phyloP scores from a whole-genome alignment of 2,113 vertebrate species.

The Apteryx mantelli region DNA sequence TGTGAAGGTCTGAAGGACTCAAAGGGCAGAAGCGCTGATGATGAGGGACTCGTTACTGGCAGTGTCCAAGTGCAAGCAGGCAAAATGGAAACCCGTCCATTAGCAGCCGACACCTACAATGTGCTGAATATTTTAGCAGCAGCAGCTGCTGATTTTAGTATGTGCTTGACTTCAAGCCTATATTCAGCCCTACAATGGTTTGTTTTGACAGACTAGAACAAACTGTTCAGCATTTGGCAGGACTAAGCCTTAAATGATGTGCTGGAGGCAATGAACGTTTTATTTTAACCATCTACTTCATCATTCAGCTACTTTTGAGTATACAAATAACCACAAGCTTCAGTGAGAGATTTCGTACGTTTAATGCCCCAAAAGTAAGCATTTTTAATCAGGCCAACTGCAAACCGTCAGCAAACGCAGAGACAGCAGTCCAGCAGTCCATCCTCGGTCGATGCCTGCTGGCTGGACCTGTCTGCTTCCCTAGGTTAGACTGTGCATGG shows the following conservation, averaged over 20 bases:
- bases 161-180: neutral
- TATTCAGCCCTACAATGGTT: neutral
- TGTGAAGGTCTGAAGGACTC: fast-evolving
- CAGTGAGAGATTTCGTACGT: neutral
- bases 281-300: neutral
- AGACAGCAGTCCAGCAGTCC: neutral
- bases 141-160: neutral
- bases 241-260: neutral
- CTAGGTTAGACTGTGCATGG: neutral
- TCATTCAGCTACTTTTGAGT: neutral
- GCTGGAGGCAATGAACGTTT: neutral
- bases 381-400: neutral
- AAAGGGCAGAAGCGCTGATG: neutral
- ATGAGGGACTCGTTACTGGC: neutral
- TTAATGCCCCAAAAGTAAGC: neutral
- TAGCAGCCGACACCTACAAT: neutral
- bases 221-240: neutral
- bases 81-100: neutral
- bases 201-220: too few species aligned
- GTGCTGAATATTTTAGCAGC: neutral
- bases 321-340: neutral
- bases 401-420: neutral
- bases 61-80: neutral
- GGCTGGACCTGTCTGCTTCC: neutral
- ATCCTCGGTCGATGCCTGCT: neutral